Evolutionary conservation across 2,113 vertebrate species (phyloP).

Genomic region (Pycnonotus jocosus): DNA sequence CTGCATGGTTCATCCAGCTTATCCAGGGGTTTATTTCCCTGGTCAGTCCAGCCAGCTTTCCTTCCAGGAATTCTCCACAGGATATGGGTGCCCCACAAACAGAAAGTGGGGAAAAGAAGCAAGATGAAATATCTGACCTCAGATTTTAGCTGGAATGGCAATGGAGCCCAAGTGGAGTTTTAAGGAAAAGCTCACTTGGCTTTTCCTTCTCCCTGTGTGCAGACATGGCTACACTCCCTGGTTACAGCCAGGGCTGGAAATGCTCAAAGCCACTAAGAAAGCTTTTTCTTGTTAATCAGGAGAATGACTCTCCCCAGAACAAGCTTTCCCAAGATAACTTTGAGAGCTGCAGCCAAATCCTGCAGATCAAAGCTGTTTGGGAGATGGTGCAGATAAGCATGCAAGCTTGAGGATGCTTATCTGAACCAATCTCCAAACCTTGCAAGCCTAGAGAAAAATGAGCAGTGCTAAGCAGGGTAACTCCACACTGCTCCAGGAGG

Average conservation of each 20-base stretch:
- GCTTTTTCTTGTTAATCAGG: slow-evolving; percentile 47
- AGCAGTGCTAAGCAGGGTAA: neutral
- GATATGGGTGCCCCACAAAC: neutral
- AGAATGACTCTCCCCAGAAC: slow-evolving; percentile 32
- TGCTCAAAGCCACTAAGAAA: slow-evolving; percentile 37
- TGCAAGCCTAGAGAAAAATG: slow-evolving; percentile 36
- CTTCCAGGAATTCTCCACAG: neutral
- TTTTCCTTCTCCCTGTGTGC: neutral
- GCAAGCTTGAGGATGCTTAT: slow-evolving; percentile 61
- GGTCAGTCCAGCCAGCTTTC: neutral
- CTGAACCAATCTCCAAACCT: slow-evolving; percentile 46
- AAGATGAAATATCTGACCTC: neutral
- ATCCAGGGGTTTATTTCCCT: neutral
- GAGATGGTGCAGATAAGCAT: slow-evolving; percentile 52
- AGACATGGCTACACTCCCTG: neutral
- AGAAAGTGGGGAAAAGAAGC: neutral
- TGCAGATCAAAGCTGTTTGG: slow-evolving; percentile 37
- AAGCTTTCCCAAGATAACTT: slow-evolving; percentile 57
- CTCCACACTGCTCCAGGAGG: neutral
- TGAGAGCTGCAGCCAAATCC: slow-evolving; percentile 46
- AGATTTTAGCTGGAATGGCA: neutral
- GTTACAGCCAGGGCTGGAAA: neutral
- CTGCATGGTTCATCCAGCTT: neutral
- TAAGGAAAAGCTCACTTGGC: neutral
- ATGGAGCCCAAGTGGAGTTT: neutral